Percentiles rank a stretch among this genome's conserved stretches.
These are phyloP conservation scores for Temnothorax curvispinosus DNA, from an alignment of 1,140 invertebrate genomes.

Conservation along the genomic window DNA sequence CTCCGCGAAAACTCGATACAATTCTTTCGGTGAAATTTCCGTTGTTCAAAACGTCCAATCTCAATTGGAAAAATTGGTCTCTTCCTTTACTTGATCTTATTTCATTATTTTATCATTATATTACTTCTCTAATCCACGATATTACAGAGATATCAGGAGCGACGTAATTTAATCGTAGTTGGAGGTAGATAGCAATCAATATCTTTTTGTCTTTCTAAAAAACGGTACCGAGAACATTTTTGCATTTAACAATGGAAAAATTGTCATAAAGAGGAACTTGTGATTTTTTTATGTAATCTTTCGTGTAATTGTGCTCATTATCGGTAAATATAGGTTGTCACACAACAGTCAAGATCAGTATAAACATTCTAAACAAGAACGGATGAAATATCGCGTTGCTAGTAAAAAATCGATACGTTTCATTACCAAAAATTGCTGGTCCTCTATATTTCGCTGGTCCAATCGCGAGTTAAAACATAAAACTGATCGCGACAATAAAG, in stretches of 20 bases:
- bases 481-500: constrained; percentile 45
- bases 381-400: neutral
- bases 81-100: constrained; percentile 6
- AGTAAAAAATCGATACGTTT: constrained; percentile 10
- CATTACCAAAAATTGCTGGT: constrained; percentile 21
- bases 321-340: neutral
- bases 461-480: constrained; percentile 28
- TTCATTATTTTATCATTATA: constrained; percentile 11
- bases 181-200: neutral
- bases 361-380: neutral
- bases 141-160: neutral
- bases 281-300: neutral
- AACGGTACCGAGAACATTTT: neutral
- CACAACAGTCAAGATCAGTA: neutral
- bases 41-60: constrained; percentile 23
- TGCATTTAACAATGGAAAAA: constrained; percentile 3
- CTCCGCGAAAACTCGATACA: neutral
- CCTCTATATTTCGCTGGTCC: neutral
- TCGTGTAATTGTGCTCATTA: neutral
- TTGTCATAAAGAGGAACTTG: neutral
- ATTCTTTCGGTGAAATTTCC: constrained; percentile 13
- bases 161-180: neutral
- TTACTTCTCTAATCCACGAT: neutral
- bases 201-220: neutral
- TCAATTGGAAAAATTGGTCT: neutral